Conservation (phyloP, 2,113 vertebrate species). For the Marmota monax region DNA sequence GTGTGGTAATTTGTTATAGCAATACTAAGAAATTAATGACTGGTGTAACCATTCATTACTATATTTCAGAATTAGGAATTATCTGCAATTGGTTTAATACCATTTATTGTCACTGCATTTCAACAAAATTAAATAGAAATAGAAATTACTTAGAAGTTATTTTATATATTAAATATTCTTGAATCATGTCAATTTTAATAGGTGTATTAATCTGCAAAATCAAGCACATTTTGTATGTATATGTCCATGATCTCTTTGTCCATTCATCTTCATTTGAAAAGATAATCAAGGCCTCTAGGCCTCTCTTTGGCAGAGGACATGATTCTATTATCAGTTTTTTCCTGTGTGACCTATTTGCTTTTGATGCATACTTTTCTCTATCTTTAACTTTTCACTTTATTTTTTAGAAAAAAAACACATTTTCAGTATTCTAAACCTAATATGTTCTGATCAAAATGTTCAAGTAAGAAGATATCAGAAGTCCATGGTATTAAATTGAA, state of each 20-base stretch:
- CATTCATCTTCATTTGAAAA: background rate
- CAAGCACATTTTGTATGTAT: background rate
- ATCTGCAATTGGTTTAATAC: background rate
- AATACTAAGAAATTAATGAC: background rate
- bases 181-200: background rate
- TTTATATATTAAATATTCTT: background rate
- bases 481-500: background rate
- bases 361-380: background rate
- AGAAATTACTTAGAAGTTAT: background rate
- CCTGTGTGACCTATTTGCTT: background rate
- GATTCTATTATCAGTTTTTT: background rate
- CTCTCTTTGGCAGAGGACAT: accelerated
- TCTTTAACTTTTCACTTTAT: background rate
- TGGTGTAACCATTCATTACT: background rate
- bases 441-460: background rate
- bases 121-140: background rate
- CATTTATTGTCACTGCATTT: background rate
- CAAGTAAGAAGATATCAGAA: background rate
- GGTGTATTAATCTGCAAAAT: background rate
- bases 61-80: background rate
- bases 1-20: background rate
- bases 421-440: background rate
- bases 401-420: background rate
- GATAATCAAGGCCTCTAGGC: background rate
- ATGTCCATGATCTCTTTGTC: background rate